These are phyloP conservation scores for Agelaius tricolor DNA, from an alignment of 2,113 vertebrate species.

Conservation along the genomic window DNA sequence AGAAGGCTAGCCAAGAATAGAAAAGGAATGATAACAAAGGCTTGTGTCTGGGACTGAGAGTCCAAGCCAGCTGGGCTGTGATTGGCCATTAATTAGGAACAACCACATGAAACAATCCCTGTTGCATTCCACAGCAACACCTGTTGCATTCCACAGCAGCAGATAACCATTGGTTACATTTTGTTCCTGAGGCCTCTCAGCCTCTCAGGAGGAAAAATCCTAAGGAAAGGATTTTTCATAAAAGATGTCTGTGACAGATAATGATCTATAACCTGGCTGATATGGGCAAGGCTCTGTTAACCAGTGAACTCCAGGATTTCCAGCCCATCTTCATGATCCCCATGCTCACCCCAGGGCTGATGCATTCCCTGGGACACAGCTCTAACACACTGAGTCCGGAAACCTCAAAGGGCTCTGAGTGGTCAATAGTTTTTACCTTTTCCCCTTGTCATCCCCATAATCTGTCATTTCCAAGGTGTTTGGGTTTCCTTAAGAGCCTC, in stretches of 20 bases:
- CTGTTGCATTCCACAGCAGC: too few relatives aligned
- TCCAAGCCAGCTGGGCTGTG: too few relatives aligned
- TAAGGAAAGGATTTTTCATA: too few relatives aligned
- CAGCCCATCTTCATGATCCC: not conserved
- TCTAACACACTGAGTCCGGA: not conserved
- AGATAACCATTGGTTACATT: too few relatives aligned
- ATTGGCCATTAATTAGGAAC: too few relatives aligned
- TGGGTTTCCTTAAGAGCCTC: not conserved
- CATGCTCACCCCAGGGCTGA: not conserved
- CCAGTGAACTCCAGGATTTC: not conserved
- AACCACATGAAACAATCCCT: too few relatives aligned
- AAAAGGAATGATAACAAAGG: too few relatives aligned
- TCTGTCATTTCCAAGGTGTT: not conserved
- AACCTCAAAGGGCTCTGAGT: not conserved
- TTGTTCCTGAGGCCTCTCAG: too few relatives aligned
- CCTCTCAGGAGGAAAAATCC: too few relatives aligned
- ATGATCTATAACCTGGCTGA: not conserved
- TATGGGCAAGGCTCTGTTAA: not conserved
- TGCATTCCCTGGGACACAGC: not conserved
- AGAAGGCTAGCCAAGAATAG: too few relatives aligned
- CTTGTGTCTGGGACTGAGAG: too few relatives aligned
- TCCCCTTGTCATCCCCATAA: rapidly evolving
- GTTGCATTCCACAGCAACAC: too few relatives aligned
- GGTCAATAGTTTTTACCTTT: not conserved
- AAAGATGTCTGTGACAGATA: not conserved